Evolutionary conservation across 2,888 invertebrate genomes (phyloP).

Genomic region (Melikaiella ostensackeni): DNA sequence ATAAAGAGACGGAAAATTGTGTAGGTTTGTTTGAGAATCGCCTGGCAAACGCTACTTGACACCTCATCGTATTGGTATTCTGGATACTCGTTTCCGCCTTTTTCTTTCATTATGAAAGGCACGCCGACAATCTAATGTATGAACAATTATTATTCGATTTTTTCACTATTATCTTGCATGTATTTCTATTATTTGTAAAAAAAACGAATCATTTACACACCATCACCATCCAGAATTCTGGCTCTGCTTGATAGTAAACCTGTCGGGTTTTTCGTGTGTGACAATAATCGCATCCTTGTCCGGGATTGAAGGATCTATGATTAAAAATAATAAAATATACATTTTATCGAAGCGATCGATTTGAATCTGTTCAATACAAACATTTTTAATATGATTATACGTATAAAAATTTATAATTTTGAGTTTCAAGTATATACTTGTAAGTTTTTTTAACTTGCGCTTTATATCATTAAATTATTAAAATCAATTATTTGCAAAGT

Average conservation of each 20-base stretch:
- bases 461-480: too few relatives aligned
- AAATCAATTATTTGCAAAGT: too few relatives aligned
- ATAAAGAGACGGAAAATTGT: constrained; percentile 91
- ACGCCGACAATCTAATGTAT: constrained; percentile 84
- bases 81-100: constrained; percentile 83
- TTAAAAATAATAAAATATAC: constrained; percentile 18
- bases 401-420: too few relatives aligned
- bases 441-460: too few relatives aligned
- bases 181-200: neutral
- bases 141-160: constrained; percentile 31
- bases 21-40: constrained; percentile 87
- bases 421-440: too few relatives aligned
- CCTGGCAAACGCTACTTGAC: constrained; percentile 85
- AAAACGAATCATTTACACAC: constrained; percentile 77
- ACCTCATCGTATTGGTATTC: constrained; percentile 92
- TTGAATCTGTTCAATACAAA: too few relatives aligned
- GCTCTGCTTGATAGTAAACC: constrained; percentile 92
- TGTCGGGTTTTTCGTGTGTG: constrained; percentile 94
- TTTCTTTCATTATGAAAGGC: constrained; percentile 85
- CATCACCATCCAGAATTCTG: constrained; percentile 94
- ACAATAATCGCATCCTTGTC: constrained; percentile 88
- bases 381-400: too few relatives aligned
- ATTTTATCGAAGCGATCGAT: too few relatives aligned
- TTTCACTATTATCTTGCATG: neutral
- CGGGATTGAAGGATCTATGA: constrained; percentile 87